phyloP scores from a whole-genome alignment of 2,113 vertebrate genomes.

The Phylloscopus trochilus region DNA sequence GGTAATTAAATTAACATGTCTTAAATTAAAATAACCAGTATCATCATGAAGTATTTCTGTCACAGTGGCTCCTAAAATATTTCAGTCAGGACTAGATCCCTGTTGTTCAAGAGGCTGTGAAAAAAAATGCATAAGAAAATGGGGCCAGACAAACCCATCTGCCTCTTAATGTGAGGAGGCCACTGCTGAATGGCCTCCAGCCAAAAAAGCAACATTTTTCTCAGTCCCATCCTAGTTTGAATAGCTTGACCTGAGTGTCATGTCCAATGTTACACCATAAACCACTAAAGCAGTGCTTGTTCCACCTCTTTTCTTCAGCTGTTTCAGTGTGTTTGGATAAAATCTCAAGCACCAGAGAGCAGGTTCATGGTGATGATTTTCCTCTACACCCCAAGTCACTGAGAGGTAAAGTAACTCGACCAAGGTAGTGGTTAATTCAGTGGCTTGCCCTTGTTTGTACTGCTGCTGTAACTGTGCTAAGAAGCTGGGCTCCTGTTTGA shows the following conservation, averaged over 20 bases:
- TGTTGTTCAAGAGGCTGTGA: not conserved
- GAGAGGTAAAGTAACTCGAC: not conserved
- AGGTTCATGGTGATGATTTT: not conserved
- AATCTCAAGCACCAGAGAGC: not conserved
- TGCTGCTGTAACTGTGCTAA: not conserved
- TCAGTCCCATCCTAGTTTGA: not conserved
- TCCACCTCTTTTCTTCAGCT: not conserved
- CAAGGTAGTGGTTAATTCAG: not conserved
- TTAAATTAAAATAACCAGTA: conserved; percentile 5
- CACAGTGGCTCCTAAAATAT: not conserved
- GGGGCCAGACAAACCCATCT: not conserved
- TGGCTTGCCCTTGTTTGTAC: not conserved
- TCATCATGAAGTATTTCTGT: not conserved
- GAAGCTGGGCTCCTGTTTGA: not conserved
- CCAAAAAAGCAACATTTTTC: not conserved
- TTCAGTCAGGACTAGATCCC: not conserved
- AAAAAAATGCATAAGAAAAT: not conserved
- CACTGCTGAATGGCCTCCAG: not conserved
- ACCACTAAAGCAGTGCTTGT: not conserved
- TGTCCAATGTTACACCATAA: not conserved
- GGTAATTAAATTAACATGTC: not conserved
- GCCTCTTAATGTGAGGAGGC: not conserved
- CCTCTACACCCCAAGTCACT: not conserved
- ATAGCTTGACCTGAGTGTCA: not conserved
- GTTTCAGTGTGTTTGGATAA: not conserved